These are phyloP conservation scores for Latrodectus elegans DNA, from an alignment of 2,888 invertebrate species.

Conservation along the genomic window DNA sequence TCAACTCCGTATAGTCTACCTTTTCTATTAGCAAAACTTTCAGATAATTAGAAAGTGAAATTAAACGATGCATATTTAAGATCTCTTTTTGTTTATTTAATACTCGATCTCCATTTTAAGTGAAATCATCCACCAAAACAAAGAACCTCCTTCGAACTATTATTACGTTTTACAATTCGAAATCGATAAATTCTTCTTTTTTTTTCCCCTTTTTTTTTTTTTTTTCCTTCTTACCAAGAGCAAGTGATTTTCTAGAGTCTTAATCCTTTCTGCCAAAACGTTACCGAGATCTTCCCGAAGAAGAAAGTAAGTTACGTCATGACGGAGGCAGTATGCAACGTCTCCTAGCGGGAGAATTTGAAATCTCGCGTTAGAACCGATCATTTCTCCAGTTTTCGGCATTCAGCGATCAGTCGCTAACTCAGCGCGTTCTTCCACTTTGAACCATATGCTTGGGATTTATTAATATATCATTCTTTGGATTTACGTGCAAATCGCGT, in stretches of 20 bases:
- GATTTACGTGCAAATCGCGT: neutral
- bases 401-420: conserved; percentile 1
- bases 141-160: neutral
- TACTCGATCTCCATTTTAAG: too few species aligned
- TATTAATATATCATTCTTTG: neutral
- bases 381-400: conserved; percentile 8
- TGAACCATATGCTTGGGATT: conserved; percentile 46
- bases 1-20: too few species aligned
- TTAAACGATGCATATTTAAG: too few species aligned
- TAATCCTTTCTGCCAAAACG: neutral
- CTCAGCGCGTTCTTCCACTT: neutral
- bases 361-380: conserved; percentile 6
- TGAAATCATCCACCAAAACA: neutral
- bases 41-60: too few species aligned
- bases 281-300: neutral
- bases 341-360: conserved; percentile 35
- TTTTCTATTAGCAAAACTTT: too few species aligned
- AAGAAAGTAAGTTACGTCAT: neutral
- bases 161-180: neutral
- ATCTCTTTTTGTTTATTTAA: too few species aligned
- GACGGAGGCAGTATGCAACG: conserved; percentile 15
- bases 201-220: neutral
- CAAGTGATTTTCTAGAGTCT: neutral
- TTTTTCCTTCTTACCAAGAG: neutral
- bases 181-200: neutral